Evolutionary conservation across 2,888 invertebrate species (phyloP), one percentile per base, ranked within the genome.

Genomic region (Apotomis betuletana): DNA sequence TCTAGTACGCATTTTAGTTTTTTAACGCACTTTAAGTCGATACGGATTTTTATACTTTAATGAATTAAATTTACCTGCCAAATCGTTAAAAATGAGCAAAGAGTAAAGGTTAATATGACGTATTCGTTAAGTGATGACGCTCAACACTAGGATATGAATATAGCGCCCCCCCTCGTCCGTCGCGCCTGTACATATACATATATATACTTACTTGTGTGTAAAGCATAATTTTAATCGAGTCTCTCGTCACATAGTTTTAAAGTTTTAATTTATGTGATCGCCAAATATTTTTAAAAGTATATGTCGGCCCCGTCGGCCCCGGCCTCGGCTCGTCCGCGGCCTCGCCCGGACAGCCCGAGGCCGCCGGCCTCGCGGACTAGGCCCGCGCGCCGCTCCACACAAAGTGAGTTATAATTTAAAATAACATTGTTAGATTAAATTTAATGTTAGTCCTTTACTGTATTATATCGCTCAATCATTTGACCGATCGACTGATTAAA

Each of bases 401-500:
- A 89, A 90, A 88, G 88, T 91, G 92, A 91, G 87, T 92, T 92
- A 92, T 92, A 88, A 91, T 92, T 92, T 93, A 91, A 91, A 91
- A 88, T 92, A 91, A 92, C 91, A 91, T 87, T 92, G 91, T 91
- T 93, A 92, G 92, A 92, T 93, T 93, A 92, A 93, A 92, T 92
- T 92, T 93, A 92, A 93, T 93, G 86, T 93, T 93, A 92, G 93
- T 92, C 92, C 88, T 91, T 91, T 92, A 92, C 92, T 92, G 91
- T 92, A 92, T 90, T 92, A 91, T 91, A 93, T 93, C 92, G 92
- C 92, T 93, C 92, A 92, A 92, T 91, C 90, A 88, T 90, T 92
- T 92, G 93, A 92, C 90, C 93, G 93, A 93, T 93, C 92, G 93
- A 93, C 93, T 93, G 93, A 93, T 92, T 92, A 93, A 92, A 93